phyloP scores from a whole-genome alignment of 2,797 vertebrate genomes.

The Lutjanus campechanus region DNA sequence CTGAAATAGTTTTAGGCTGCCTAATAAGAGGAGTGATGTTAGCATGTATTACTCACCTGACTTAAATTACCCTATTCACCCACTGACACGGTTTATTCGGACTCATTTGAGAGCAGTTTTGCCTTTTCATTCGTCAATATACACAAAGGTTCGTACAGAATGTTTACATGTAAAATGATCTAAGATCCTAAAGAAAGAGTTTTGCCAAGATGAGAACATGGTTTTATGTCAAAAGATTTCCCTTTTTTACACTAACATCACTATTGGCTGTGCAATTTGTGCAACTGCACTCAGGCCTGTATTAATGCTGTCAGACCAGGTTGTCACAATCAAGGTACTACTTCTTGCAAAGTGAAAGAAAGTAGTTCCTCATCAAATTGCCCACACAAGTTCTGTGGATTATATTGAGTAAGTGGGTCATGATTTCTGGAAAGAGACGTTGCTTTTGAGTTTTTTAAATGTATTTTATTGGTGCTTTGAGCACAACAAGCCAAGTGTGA shows the following conservation, averaged over 20 bases:
- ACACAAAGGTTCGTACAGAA: not conserved
- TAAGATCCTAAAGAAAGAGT: not conserved
- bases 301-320: not conserved
- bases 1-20: conserved; percentile 15
- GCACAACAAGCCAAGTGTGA: no score
- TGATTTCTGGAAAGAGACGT: no score
- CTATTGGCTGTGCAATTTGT: not conserved
- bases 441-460: no score
- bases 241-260: not conserved
- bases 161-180: not conserved
- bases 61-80: conserved; percentile 45
- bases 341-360: not conserved
- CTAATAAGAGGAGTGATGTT: conserved; percentile 46
- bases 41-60: conserved; percentile 55
- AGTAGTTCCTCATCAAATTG: no score
- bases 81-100: not conserved
- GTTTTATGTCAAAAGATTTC: not conserved
- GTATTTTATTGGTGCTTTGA: no score
- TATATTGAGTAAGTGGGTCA: no score
- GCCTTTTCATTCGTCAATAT: not conserved
- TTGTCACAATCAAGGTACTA: not conserved
- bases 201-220: not conserved
- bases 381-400: no score
- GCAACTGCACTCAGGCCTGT: not conserved
- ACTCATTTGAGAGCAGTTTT: not conserved